These are phyloP conservation scores for Alexandromys fortis DNA, from an alignment of 2,113 vertebrate genomes.

Conservation along the genomic window DNA sequence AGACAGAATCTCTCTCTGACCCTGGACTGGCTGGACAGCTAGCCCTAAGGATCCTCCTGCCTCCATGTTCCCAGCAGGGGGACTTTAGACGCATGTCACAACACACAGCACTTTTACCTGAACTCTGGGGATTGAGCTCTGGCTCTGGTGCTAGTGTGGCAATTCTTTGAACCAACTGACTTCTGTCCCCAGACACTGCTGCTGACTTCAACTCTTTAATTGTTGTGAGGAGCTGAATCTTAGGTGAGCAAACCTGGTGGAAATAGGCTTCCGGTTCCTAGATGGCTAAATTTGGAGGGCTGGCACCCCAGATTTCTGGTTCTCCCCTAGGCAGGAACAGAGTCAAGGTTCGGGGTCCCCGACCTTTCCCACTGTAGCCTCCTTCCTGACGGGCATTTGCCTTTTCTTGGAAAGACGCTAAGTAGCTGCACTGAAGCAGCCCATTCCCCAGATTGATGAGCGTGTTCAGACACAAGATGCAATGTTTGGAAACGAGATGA, in stretches of 20 bases:
- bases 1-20: background rate
- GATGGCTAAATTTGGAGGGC: background rate
- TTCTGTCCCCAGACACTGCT: background rate
- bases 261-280: background rate
- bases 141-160: too few species aligned
- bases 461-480: background rate
- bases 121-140: background rate
- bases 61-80: background rate
- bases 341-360: rapidly evolving
- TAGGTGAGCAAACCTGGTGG: background rate
- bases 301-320: background rate
- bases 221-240: background rate
- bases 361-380: background rate
- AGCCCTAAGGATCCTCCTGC: background rate
- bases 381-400: rapidly evolving
- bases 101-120: background rate
- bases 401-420: background rate
- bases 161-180: background rate
- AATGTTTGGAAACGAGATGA: constrained; percentile 7
- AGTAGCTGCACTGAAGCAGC: rapidly evolving
- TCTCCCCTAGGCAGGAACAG: background rate
- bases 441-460: background rate
- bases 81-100: background rate
- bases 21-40: background rate
- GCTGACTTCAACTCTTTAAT: background rate